Base-by-base conservation (phyloP, 2,113 vertebrate genomes). In the Rattus norvegicus region DNA sequence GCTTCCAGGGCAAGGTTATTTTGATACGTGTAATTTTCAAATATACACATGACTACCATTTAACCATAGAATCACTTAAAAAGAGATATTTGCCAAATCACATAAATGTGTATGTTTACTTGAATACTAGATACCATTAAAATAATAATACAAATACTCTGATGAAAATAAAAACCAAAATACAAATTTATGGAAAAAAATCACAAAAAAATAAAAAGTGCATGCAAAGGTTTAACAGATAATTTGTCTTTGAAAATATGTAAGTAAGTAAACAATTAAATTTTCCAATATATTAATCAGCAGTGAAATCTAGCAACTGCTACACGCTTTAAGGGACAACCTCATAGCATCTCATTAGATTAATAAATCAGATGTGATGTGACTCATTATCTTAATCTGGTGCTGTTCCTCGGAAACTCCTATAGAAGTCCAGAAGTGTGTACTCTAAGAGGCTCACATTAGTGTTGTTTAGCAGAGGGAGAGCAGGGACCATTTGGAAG, bases 391-490 rank as follows among this genome's bases (percentile, higher is more conserved):
- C 11, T 3, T 30, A 24, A 16, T 87, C 12, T 24, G 5, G 3
- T 14, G 2, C 2, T 1, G 2, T 7, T 16, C 11, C 43, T 7
- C 28, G 4, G 43, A 65, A 72, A 11, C 17, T 12, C 13, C 30
- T 39, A 47, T 0, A 7, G 2, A 17, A 4, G 26, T 30, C 0
- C 39, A 1, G 2, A 8, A 2, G 2, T 19, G 17, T 3, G 12
- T 5, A 20, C 36, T 0, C 5, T 49, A 28, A 52, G 10, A 19
- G 0, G 0, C 4, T 70, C 20, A 24, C 49, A 39, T 14, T 0
- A 4, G 33, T 24, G 20, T 14, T 56, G 56, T 13, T 49, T 26
- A 19, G 33, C 36, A 2, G 33, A 24, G 39, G 80, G 22, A 52
- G 19, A 39, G 17, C 24, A 6, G 63, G 33, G n/a, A n/a, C 2